phyloP scores from a whole-genome alignment of 2,888 invertebrate genomes.

The Tigriopus californicus region DNA sequence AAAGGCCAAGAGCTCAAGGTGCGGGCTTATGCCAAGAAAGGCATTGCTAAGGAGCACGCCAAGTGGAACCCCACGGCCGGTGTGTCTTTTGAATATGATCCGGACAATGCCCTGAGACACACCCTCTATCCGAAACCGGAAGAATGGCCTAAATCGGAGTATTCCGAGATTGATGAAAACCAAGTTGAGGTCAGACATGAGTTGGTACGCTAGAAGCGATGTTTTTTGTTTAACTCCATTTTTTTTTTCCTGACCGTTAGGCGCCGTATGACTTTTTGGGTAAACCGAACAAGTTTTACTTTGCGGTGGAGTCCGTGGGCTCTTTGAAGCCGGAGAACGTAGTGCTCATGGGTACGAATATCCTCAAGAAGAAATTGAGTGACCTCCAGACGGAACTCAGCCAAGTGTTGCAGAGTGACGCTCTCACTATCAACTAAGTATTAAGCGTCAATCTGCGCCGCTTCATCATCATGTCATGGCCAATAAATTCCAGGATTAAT shows the following conservation, averaged over 20 bases:
- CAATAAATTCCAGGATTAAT: too few species aligned
- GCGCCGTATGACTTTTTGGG: constrained; percentile 83
- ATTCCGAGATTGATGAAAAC: constrained; percentile 65
- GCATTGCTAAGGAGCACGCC: constrained; percentile 95
- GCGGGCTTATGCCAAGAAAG: constrained; percentile 88
- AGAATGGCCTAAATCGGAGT: constrained; percentile 98
- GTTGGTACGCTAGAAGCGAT: too few species aligned
- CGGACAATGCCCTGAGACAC: constrained; percentile 89
- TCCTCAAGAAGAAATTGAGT: constrained; percentile 80
- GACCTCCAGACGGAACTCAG: constrained; percentile 83
- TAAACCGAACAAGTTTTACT: constrained; percentile 91
- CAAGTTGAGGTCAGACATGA: neutral
- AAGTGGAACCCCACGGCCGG: constrained; percentile 99
- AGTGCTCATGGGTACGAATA: constrained; percentile 79
- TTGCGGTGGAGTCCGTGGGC: constrained; percentile 88
- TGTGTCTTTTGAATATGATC: constrained; percentile 97
- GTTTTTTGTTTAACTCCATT: constrained; percentile 21
- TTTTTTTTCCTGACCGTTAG: constrained; percentile 34
- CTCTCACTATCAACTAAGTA: constrained; percentile 25
- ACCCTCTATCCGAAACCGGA: constrained; percentile 89
- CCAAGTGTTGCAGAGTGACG: constrained; percentile 68
- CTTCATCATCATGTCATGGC: too few species aligned
- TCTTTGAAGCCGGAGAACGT: constrained; percentile 89
- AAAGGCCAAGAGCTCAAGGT: constrained; percentile 82
- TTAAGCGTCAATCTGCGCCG: too few species aligned